These are phyloP conservation scores for Fregetta grallaria DNA, from an alignment of 2,113 vertebrate genomes.

Conservation along the genomic window DNA sequence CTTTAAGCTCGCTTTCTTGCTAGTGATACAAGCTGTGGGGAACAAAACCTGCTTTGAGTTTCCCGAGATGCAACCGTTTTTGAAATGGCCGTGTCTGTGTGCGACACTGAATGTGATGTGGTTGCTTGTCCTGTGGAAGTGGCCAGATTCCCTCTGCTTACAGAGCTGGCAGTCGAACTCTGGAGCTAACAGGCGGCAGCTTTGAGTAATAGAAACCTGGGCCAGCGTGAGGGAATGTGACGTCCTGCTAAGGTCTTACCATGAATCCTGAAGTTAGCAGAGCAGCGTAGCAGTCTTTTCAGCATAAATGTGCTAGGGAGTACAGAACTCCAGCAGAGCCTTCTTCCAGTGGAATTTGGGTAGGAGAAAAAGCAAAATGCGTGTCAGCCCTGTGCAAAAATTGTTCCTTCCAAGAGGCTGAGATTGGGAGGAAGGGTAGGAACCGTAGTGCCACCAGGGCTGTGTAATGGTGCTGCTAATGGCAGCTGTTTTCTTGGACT, in stretches of 20 bases:
- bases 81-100: conserved; percentile 55
- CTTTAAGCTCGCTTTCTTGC: neutral
- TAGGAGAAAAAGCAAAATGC: neutral
- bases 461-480: neutral
- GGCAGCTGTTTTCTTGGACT: neutral
- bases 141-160: neutral
- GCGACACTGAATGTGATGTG: neutral
- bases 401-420: neutral
- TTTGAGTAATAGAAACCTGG: neutral
- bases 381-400: neutral
- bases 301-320: neutral
- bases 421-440: neutral
- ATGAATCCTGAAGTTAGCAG: neutral
- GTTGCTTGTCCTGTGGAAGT: neutral
- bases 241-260: neutral
- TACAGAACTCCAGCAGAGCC: neutral
- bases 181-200: neutral
- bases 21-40: neutral
- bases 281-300: neutral
- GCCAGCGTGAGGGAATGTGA: neutral
- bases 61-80: conserved; percentile 42
- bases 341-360: neutral
- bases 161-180: neutral
- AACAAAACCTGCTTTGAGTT: neutral
- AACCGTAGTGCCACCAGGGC: fast-evolving